Evolutionary conservation across 2,888 invertebrate species (phyloP).

Genomic region (Noctua comes): DNA sequence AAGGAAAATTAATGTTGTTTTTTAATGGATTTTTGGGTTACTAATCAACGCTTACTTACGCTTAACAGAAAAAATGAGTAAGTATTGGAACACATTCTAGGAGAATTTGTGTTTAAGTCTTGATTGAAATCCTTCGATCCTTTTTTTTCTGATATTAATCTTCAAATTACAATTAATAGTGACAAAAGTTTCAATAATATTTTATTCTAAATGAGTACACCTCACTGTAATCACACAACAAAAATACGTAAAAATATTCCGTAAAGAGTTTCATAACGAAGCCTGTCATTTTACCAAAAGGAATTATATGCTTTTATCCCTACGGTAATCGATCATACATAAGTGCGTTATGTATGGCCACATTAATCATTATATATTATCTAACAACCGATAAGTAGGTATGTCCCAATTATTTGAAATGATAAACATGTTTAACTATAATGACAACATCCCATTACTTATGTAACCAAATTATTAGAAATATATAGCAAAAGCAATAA

Average conservation of each 20-base stretch:
- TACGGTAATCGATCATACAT: slow-evolving; percentile 39
- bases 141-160: background rate
- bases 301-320: background rate
- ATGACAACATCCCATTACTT: slow-evolving; percentile 30
- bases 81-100: background rate
- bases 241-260: background rate
- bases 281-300: background rate
- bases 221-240: no score
- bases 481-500: slow-evolving; percentile 50
- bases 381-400: slow-evolving; percentile 11
- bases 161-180: no score
- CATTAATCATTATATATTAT: slow-evolving; percentile 36
- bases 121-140: background rate
- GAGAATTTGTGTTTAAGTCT: background rate
- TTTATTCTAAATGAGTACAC: background rate
- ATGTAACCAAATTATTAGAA: slow-evolving; percentile 53
- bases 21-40: slow-evolving; percentile 1
- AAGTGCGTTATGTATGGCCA: slow-evolving; percentile 27
- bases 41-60: slow-evolving; percentile 13
- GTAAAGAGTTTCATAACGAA: background rate
- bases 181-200: background rate
- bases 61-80: background rate
- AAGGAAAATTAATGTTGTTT: slow-evolving; percentile 5
- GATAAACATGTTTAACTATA: slow-evolving; percentile 45
- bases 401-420: slow-evolving; percentile 53